Percentiles rank a stretch among this genome's conserved stretches.
These are phyloP conservation scores for Passer montanus DNA, from an alignment of 2,113 vertebrate species.

Conservation along the genomic window DNA sequence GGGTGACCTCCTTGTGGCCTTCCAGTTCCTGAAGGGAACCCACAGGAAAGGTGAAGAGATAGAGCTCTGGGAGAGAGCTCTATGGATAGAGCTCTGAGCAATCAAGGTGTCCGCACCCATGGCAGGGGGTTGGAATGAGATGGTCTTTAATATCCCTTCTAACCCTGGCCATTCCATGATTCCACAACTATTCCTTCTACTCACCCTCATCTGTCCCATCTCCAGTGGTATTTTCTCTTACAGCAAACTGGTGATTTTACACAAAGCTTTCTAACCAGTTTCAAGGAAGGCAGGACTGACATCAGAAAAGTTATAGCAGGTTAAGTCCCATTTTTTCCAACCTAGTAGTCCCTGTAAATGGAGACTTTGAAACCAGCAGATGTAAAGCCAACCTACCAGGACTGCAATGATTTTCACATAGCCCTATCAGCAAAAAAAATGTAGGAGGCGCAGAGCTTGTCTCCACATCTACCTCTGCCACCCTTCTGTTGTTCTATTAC, in stretches of 20 bases:
- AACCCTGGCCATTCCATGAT: background rate
- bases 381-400: background rate
- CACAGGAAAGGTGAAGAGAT: background rate
- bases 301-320: background rate
- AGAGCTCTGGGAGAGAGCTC: too few species aligned
- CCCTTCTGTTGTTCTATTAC: background rate
- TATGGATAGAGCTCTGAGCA: too few species aligned
- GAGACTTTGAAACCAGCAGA: background rate
- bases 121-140: background rate
- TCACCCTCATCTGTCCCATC: background rate
- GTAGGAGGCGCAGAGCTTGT: background rate
- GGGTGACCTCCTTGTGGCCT: background rate
- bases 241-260: background rate
- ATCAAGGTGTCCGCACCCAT: background rate
- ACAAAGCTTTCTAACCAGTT: background rate
- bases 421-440: background rate
- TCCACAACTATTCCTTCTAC: background rate
- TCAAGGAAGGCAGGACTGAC: background rate
- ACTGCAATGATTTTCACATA: background rate
- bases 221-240: background rate
- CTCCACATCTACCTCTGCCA: background rate
- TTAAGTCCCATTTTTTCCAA: background rate
- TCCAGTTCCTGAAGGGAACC: background rate
- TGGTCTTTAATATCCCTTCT: background rate
- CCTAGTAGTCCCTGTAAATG: background rate